Percentiles rank a stretch among this genome's conserved stretches.
Conservation (phyloP, 2,888 invertebrate genomes). For the Pimpla rufipes region DNA sequence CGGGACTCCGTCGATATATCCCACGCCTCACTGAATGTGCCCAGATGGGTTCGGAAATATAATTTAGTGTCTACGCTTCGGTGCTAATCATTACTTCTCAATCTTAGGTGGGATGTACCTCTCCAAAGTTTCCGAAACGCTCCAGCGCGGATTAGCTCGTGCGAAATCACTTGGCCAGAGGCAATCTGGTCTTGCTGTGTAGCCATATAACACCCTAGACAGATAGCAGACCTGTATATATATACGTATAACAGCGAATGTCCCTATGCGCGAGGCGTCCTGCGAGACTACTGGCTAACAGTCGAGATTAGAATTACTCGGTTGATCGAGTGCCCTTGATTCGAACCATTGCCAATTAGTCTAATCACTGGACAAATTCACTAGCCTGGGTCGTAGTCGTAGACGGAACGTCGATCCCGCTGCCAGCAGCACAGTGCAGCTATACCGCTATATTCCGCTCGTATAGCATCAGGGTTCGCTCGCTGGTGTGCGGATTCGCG, state of each 20-base stretch:
- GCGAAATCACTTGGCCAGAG: conserved; percentile 52
- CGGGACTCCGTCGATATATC: not conserved
- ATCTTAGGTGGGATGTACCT: not conserved
- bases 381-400: conserved; percentile 67
- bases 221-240: conserved; percentile 9
- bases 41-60: conserved; percentile 18
- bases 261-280: conserved; percentile 15
- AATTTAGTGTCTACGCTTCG: conserved; percentile 16
- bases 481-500: conserved; percentile 40
- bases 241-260: not conserved
- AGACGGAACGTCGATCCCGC: conserved; percentile 55
- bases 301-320: conserved; percentile 61
- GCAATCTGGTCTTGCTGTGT: conserved; percentile 47
- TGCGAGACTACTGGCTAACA: conserved; percentile 39
- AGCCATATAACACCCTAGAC: not conserved
- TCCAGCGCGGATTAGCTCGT: conserved; percentile 39
- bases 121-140: conserved; percentile 25
- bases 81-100: conserved; percentile 31
- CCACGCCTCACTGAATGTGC: not conserved
- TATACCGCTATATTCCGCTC: conserved; percentile 16
- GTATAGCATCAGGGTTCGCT: conserved; percentile 32
- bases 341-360: conserved; percentile 74
- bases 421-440: not conserved
- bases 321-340: conserved; percentile 66
- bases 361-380: conserved; percentile 79